Conservation (phyloP, 2,113 vertebrate species). For the Felis chaus region DNA sequence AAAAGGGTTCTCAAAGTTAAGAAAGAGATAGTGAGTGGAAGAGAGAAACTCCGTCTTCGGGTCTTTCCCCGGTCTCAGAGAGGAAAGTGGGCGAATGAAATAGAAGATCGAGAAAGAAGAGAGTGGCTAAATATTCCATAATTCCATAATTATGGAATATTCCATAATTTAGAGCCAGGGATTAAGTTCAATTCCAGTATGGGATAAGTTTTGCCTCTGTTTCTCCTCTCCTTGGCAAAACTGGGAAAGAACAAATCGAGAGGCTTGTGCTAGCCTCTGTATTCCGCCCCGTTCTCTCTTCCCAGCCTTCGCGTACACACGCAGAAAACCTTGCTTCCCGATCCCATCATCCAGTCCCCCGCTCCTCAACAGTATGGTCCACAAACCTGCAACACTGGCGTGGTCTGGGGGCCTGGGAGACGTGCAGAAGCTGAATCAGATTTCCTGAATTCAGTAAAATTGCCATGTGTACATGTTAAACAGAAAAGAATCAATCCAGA, state of each 20-base stretch:
- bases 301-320: no score
- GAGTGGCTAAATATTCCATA: neutral
- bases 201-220: neutral
- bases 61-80: neutral
- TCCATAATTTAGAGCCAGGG: neutral
- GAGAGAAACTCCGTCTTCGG: neutral
- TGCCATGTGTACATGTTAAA: neutral
- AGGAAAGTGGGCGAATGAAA: neutral
- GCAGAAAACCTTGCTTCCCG: neutral
- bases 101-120: neutral
- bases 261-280: fast-evolving
- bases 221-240: neutral
- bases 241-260: neutral
- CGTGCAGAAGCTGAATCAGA: neutral
- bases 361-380: neutral
- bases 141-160: no score
- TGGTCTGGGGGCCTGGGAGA: neutral
- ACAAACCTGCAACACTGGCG: neutral
- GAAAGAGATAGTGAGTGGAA: neutral
- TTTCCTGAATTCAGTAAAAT: neutral
- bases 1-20: neutral
- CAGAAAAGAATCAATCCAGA: neutral
- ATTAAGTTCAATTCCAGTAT: neutral
- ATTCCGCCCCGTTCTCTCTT: neutral
- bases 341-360: fast-evolving